These are phyloP conservation scores for Smutsia gigantea DNA, from an alignment of 2,797 vertebrate genomes.

Conservation along the genomic window DNA sequence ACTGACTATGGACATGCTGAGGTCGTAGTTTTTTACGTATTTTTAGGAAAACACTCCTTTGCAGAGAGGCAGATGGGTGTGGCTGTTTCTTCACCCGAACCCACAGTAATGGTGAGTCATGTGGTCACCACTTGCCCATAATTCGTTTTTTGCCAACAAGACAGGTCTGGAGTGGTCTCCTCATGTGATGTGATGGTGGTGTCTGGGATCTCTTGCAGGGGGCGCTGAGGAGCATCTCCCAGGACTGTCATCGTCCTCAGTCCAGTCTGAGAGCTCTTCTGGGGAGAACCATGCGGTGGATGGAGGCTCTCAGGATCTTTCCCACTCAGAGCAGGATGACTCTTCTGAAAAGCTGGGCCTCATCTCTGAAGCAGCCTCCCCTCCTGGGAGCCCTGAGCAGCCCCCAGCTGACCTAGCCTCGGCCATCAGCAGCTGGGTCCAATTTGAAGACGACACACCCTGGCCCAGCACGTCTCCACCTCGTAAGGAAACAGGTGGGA, in stretches of 20 bases:
- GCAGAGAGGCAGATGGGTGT: background rate
- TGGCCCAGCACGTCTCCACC: conserved; percentile 80
- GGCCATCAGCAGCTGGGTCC: conserved; percentile 87
- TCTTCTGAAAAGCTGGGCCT: conserved; percentile 75
- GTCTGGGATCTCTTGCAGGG: conserved; percentile 76
- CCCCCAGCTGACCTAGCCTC: conserved; percentile 75
- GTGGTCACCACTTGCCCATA: background rate
- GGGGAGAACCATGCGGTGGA: conserved; percentile 77
- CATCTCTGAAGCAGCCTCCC: conserved; percentile 70
- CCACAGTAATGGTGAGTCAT: background rate
- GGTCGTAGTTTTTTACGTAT: background rate
- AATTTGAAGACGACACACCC: conserved; percentile 87
- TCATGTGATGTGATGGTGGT: background rate
- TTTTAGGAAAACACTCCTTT: background rate
- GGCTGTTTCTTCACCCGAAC: background rate
- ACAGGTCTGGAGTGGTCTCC: background rate
- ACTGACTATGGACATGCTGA: background rate
- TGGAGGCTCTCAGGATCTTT: conserved; percentile 79
- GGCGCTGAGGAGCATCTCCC: conserved; percentile 64
- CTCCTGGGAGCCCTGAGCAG: conserved; percentile 73
- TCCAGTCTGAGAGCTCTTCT: conserved; percentile 83
- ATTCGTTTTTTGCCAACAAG: background rate
- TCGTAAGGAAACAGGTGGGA: conserved; percentile 80
- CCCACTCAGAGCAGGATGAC: conserved; percentile 72
- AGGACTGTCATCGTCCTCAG: conserved; percentile 82